phyloP scores from a whole-genome alignment of 2,888 invertebrate genomes.

The Synanthedon vespiformis region DNA sequence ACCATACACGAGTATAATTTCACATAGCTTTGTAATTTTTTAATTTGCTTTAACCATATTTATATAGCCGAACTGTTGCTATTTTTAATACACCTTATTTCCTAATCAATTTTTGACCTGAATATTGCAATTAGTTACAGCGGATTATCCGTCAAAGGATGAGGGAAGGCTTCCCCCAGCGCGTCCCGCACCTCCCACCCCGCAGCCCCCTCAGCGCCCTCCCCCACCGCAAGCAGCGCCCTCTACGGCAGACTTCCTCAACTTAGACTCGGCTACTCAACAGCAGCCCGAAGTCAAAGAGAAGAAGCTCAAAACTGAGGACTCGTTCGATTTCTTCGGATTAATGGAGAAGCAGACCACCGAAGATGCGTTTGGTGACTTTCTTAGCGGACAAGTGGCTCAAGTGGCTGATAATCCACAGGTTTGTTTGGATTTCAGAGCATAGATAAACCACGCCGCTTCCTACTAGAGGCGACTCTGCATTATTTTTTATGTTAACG shows the following conservation, averaged over 20 bases:
- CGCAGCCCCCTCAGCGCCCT: constrained; percentile 19
- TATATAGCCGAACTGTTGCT: no score
- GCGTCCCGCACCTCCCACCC: constrained; percentile 18
- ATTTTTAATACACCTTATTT: neutral
- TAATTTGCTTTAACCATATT: no score
- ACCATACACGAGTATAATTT: no score
- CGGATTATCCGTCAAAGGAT: constrained; percentile 36
- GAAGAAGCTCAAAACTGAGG: constrained; percentile 45
- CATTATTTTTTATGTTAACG: no score
- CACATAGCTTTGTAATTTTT: no score
- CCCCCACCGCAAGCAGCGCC: constrained; percentile 7
- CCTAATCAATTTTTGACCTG: constrained; percentile 7
- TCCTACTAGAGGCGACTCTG: no score
- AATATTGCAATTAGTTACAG: constrained; percentile 31
- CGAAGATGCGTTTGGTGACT: constrained; percentile 59
- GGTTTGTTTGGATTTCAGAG: no score
- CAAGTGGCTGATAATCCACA: neutral
- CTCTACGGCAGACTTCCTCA: constrained; percentile 46
- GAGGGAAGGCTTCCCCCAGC: constrained; percentile 35
- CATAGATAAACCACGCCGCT: no score
- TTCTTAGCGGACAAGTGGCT: constrained; percentile 18
- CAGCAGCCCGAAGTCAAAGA: constrained; percentile 12
- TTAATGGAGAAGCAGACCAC: constrained; percentile 64
- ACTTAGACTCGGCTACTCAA: constrained; percentile 20
- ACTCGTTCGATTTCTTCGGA: constrained; percentile 73